Conservation (phyloP, 1,140 invertebrate genomes). For the Drosophila varians region DNA sequence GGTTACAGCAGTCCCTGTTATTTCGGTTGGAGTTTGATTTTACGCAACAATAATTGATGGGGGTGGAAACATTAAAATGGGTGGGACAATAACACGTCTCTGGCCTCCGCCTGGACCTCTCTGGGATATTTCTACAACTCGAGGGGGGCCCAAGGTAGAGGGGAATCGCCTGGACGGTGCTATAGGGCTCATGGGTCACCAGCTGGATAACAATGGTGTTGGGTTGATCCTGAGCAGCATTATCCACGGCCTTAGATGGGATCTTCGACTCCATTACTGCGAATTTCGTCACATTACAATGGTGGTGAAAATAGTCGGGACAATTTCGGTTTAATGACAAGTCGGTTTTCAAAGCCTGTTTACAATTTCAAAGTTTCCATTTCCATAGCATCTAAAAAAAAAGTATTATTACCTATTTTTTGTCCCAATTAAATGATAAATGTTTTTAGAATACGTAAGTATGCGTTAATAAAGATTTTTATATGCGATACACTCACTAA, state of each 20-base stretch:
- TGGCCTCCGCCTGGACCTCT: not conserved
- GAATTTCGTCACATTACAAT: conserved; percentile 20
- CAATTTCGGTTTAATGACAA: not conserved
- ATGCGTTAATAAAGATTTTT: too few relatives aligned
- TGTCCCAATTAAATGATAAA: too few relatives aligned
- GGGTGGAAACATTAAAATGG: not conserved
- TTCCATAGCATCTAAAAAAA: not conserved
- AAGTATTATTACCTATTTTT: too few relatives aligned
- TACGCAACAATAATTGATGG: too few relatives aligned
- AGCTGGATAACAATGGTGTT: conserved; percentile 33
- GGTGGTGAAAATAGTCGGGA: not conserved
- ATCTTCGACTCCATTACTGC: conserved; percentile 8
- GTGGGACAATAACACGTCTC: not conserved
- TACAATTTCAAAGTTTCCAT: not conserved
- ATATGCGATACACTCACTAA: too few relatives aligned
- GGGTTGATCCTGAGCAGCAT: not conserved
- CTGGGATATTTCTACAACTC: not conserved
- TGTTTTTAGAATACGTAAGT: too few relatives aligned
- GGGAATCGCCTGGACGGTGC: conserved; percentile 7
- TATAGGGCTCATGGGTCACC: not conserved
- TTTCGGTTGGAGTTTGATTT: not conserved
- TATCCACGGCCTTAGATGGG: not conserved
- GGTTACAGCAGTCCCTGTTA: not conserved
- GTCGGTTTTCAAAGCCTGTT: not conserved
- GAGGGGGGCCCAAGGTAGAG: not conserved